Base-by-base conservation (phyloP, 2,888 invertebrate species). In the Heliconius ismenius region DNA sequence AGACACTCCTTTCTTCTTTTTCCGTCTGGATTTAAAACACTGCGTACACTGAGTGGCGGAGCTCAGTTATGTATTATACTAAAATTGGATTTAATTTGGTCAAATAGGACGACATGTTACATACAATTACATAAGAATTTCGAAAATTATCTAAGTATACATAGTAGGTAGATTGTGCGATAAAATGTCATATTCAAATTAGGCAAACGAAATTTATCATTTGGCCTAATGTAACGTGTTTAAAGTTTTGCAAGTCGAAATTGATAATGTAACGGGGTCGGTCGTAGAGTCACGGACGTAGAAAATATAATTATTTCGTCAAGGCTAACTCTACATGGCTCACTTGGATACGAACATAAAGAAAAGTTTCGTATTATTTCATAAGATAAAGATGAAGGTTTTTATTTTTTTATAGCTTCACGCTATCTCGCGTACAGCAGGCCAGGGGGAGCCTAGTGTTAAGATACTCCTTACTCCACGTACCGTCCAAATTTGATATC, bases 201-300 rank as follows among this genome's bases (percentile, higher is more conserved):
- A 70, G 58, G 36, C 58, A 58, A 58, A 70, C 11, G n/a, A 58
- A 58, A 70, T 36, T n/a, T 58, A 36, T 9, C 32, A 32, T 58
- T 32, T 21, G 32, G 70, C 15, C 21, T 24, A 49, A 32, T 32
- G 32, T 7, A 32, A n/a, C 18, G n/a, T 49, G 58, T 32, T 28
- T 28, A 26, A 39, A 73, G 36, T 73, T 73, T 60, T 73, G 73
- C 39, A 43, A 73, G 62, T 63, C 26, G 11, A 10, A 21, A 39
- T 73, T 62, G 62, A 73, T 43, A 73, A 72, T 24, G 24, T 32
- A 60, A 60, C 62, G 15, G 62, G 62, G 72, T 73, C 60, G 62
- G 62, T 73, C 60, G 60, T 62, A 72, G 60, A 60, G 73, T 73
- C 73, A 36, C 26, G 73, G 73, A 18, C 62, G 60, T 58, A 32